These are phyloP conservation scores for Thera britannica DNA, from an alignment of 2,888 invertebrate species.

Conservation along the genomic window DNA sequence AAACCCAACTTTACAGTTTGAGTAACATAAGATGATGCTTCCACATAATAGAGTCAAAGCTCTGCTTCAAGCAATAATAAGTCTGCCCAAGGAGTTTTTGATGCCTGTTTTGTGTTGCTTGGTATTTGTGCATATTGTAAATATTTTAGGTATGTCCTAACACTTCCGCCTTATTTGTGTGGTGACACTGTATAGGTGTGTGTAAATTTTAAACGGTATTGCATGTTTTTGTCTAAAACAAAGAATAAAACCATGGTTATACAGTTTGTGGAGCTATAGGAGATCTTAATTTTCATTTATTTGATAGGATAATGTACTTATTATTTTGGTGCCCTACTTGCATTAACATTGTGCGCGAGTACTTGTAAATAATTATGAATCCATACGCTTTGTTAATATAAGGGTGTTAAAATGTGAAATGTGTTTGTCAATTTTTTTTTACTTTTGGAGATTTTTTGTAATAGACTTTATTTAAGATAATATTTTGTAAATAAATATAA, in stretches of 20 bases:
- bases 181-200: conserved; percentile 51
- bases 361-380: conserved; percentile 81
- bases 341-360: conserved; percentile 72
- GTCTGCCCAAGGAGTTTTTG: conserved; percentile 58
- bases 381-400: conserved; percentile 84
- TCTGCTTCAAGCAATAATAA: conserved; percentile 65
- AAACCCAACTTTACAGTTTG: conserved; percentile 17
- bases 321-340: conserved; percentile 77
- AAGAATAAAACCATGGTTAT: conserved; percentile 10
- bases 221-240: conserved; percentile 7
- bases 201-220: conserved; percentile 40
- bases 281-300: conserved; percentile 51
- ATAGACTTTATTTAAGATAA: conserved; percentile 58
- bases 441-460: conserved; percentile 75
- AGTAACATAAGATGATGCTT: conserved; percentile 42
- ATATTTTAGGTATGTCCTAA: conserved; percentile 67
- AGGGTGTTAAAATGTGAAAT: conserved; percentile 79
- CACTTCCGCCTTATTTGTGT: conserved; percentile 79
- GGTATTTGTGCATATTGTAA: conserved; percentile 81
- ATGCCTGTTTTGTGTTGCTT: conserved; percentile 68
- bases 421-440: conserved; percentile 81
- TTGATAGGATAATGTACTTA: conserved; percentile 68
- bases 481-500: conserved; percentile 62
- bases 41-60: conserved; percentile 51
- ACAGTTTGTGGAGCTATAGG: conserved; percentile 40